Evolutionary conservation across 1,140 invertebrate species (phyloP), one percentile per base, ranked within the genome.

Genomic region (Penaeus chinensis): DNA sequence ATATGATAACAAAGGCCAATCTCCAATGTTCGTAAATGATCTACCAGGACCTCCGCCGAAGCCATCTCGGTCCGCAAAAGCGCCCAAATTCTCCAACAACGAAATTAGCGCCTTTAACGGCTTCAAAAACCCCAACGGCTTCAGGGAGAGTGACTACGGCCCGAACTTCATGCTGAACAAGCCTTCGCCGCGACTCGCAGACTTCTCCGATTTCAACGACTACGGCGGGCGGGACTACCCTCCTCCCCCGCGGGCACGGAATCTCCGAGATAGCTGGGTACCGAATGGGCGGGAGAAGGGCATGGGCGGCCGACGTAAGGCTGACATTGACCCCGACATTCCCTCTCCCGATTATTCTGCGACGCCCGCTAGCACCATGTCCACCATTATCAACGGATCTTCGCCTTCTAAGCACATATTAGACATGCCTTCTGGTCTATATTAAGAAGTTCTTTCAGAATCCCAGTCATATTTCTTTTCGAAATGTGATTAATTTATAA

Each of bases 381-480:
- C 74, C 69, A 87, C 66, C 22, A 77, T 74, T 5, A 74, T 74
- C 65, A 80, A 71, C 20, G 80, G 71, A 69, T 89, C 89, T 22
- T 60, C 77, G 1, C 65, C 85, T 24, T 83, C 87, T 16, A 89
- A 89, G 65, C 89, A 90, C 71, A 90, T 90, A 24, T 79, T 90
- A 19, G 89, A 90, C n/a, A 90, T 90, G 78, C 89, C 90, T 1
- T 90, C 90, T 65, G 90, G 90, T 54, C 81, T 90, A 3, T 90
- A 90, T 77, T 90, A 82, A 90, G 22, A 20, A 27, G 24, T n/a
- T 20, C 79, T 27, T 16, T 1, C 1, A 13, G 54, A 42, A 42
- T 42, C 37, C 7, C 7, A 42, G 4, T 42, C 37, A 42, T 42
- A 2, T 0, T 42, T 42, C 4, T 42, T 42, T 42, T 54, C 54